Conservation (phyloP, 2,113 vertebrate genomes). For the Athene cunicularia region DNA sequence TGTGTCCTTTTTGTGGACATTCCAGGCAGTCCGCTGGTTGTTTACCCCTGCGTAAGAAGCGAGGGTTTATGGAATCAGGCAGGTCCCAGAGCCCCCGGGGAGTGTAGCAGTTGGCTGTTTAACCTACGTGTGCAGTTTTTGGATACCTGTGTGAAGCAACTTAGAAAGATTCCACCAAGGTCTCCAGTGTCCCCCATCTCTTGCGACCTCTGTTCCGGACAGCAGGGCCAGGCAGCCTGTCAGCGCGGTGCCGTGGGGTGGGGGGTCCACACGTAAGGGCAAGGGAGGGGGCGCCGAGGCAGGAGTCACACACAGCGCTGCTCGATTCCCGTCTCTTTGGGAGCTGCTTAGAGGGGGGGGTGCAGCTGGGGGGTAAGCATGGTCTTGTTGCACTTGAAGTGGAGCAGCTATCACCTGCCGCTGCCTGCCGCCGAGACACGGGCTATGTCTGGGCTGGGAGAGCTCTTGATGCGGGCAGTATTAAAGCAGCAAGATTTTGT, state of each 20-base stretch:
- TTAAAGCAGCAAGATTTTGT: neutral
- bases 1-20: neutral
- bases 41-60: neutral
- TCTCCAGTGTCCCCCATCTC: neutral
- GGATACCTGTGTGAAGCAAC: neutral
- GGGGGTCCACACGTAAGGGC: neutral
- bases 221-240: fast-evolving
- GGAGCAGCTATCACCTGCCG: neutral
- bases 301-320: neutral
- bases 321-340: neutral
- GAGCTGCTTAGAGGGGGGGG: neutral
- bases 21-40: neutral
- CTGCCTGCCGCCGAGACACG: neutral
- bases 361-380: too few relatives aligned
- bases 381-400: neutral
- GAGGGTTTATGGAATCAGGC: neutral
- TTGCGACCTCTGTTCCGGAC: neutral
- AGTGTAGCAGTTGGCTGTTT: neutral
- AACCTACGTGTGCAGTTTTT: neutral
- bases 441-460: neutral
- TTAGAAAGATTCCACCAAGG: neutral
- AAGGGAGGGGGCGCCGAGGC: neutral
- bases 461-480: neutral
- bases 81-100: neutral
- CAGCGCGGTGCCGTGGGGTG: neutral